Percentiles rank a stretch among this genome's conserved stretches.
phyloP scores from a whole-genome alignment of 2,113 vertebrate genomes.

The Dasyurus viverrinus region DNA sequence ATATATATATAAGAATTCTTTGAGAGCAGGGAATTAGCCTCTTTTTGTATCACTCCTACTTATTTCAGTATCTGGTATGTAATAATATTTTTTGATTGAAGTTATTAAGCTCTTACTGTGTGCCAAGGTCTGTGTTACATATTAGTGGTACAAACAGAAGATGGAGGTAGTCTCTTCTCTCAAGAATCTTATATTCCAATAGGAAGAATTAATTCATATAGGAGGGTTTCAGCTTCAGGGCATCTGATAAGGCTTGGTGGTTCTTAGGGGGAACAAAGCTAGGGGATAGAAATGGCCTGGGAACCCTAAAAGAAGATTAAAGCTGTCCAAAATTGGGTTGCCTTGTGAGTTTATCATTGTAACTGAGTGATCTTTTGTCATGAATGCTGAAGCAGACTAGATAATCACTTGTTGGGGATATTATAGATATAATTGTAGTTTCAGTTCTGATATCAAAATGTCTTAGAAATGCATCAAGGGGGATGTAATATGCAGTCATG shows the following conservation, averaged over 20 bases:
- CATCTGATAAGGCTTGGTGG: background rate
- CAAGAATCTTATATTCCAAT: background rate
- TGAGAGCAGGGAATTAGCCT: background rate
- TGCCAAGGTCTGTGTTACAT: background rate
- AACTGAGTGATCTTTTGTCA: background rate
- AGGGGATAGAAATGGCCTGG: background rate
- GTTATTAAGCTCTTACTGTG: background rate
- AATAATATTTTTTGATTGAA: background rate
- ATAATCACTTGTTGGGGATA: background rate
- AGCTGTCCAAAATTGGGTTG: background rate
- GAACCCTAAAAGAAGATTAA: background rate
- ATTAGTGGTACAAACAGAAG: background rate
- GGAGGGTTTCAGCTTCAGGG: background rate
- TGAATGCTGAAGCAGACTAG: background rate
- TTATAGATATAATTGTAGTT: background rate
- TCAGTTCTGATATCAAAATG: background rate
- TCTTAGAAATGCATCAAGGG: background rate
- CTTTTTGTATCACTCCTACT: background rate
- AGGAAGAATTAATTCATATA: background rate
- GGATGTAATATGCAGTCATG: background rate
- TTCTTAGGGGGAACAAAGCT: background rate
- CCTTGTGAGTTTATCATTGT: background rate
- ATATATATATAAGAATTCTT: too few species aligned
- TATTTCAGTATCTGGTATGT: background rate
- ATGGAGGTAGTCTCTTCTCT: background rate